These are phyloP conservation scores for Carassius auratus DNA, from an alignment of 2,113 vertebrate species.

Conservation along the genomic window DNA sequence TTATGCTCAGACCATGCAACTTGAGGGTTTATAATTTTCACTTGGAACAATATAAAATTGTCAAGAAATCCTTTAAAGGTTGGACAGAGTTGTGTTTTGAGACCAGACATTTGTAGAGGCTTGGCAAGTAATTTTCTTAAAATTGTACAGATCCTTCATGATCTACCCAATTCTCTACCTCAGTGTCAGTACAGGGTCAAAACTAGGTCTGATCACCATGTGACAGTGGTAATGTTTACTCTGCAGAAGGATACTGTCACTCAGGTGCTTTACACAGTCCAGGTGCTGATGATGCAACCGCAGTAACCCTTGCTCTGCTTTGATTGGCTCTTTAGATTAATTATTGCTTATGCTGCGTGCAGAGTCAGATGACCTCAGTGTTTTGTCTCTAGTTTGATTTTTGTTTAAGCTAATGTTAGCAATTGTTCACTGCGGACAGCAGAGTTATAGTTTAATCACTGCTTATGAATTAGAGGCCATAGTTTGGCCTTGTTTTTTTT, in stretches of 20 bases:
- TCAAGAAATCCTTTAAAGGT: not conserved
- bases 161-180: not conserved
- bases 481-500: no score
- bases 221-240: conserved; percentile 35
- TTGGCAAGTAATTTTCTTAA: not conserved
- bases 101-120: not conserved
- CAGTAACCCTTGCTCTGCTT: conserved; percentile 57
- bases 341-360: conserved; percentile 52
- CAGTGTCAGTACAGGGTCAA: not conserved
- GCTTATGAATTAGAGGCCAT: not conserved
- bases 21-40: no score
- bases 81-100: not conserved
- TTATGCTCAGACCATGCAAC: no score
- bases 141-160: not conserved
- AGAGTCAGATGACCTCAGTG: conserved; percentile 29
- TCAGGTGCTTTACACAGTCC: conserved; percentile 54
- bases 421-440: not conserved
- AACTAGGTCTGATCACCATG: not conserved
- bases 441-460: conserved; percentile 13
- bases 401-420: not conserved
- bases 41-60: no score
- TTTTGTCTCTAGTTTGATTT: not conserved
- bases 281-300: conserved; percentile 7
- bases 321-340: conserved; percentile 54
- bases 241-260: not conserved